Percentiles rank a stretch among this genome's conserved stretches.
Conservation (phyloP, 2,797 vertebrate genomes). For the Propithecus deckenii region DNA sequence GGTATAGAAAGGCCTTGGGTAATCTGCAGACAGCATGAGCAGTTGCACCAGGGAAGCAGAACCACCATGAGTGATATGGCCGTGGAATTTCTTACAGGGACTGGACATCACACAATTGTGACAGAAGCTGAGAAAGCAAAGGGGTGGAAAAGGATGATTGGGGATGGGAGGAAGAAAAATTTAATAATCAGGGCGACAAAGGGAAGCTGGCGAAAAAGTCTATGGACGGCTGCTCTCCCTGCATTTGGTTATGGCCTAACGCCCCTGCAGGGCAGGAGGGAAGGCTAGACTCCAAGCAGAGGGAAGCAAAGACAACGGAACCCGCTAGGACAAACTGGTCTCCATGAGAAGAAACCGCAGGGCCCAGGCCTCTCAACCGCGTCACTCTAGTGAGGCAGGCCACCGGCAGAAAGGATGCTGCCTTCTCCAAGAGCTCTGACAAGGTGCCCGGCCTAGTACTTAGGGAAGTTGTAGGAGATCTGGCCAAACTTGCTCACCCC, state of each 20-base stretch:
- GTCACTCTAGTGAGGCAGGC: background rate
- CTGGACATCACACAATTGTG: background rate
- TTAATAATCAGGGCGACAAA: background rate
- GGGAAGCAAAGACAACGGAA: background rate
- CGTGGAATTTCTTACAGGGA: background rate
- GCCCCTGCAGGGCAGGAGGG: background rate
- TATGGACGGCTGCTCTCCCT: background rate
- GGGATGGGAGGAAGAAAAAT: background rate
- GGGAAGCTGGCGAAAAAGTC: background rate
- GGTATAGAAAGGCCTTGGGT: background rate
- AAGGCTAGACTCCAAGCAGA: background rate
- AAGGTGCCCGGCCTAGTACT: background rate
- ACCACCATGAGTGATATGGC: background rate
- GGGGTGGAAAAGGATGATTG: background rate
- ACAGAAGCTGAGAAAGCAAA: background rate
- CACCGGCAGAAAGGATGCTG: background rate
- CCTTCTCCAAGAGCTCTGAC: background rate
- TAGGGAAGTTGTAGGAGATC: background rate
- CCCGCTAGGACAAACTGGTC: background rate
- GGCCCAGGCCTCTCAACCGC: rapidly evolving
- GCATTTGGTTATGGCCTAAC: background rate
- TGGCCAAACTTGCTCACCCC: background rate
- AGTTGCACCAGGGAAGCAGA: background rate
- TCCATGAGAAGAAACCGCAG: background rate
- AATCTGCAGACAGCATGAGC: background rate